phyloP scores from a whole-genome alignment of 1,140 invertebrate species.

The Idris sp. region DNA sequence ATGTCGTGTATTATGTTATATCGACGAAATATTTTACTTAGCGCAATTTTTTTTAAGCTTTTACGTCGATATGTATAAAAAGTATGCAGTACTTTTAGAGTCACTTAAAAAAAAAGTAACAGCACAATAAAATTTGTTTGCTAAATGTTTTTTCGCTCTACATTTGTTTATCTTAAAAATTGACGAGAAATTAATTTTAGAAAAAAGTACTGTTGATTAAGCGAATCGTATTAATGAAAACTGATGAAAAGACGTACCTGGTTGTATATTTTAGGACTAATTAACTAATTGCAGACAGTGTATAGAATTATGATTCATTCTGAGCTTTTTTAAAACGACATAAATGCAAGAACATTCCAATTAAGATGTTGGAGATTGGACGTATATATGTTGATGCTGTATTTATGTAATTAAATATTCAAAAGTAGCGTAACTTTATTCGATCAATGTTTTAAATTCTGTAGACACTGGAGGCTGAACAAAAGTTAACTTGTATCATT shows the following conservation, averaged over 20 bases:
- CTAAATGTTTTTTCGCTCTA: not conserved
- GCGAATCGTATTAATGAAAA: conserved; percentile 15
- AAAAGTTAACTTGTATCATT: conserved; percentile 38
- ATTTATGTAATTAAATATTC: conserved; percentile 42
- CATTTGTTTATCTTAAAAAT: too few species aligned
- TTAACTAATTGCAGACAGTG: conserved; percentile 28
- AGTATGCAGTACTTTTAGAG: conserved; percentile 12
- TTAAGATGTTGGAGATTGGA: conserved; percentile 25
- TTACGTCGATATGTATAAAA: conserved; percentile 28
- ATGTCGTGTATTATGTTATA: conserved; percentile 16
- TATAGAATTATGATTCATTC: conserved; percentile 15
- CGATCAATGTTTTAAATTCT: conserved; percentile 33
- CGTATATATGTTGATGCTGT: conserved; percentile 25
- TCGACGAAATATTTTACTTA: conserved; percentile 32
- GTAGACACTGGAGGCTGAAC: conserved; percentile 18
- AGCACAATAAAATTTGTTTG: conserved; percentile 4
- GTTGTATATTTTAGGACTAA: conserved; percentile 8
- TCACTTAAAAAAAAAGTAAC: conserved; percentile 10
- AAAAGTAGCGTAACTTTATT: conserved; percentile 17
- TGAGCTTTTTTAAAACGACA: conserved; percentile 14
- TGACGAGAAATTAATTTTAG: too few species aligned
- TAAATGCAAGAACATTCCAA: conserved; percentile 34
- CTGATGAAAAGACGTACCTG: conserved; percentile 2
- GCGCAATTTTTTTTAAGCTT: conserved; percentile 32
- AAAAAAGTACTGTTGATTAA: not conserved